phyloP scores from a whole-genome alignment of 2,797 vertebrate species.

The Phrynocephalus vlangalii region DNA sequence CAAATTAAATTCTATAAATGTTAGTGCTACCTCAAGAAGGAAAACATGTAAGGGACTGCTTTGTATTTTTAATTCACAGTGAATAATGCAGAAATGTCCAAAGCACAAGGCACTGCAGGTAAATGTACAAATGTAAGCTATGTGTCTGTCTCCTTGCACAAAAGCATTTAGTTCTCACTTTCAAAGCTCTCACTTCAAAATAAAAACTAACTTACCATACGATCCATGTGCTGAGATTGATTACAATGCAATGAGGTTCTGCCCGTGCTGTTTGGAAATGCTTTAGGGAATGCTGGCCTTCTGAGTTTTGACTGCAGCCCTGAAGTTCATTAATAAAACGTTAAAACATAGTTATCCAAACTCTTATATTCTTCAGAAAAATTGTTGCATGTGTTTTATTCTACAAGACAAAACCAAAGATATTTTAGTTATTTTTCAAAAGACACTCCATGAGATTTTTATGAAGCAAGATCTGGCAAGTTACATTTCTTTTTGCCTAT shows the following conservation, averaged over 20 bases:
- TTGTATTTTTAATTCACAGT: background rate
- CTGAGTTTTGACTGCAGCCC: constrained; percentile 91
- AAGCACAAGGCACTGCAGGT: background rate
- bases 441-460: background rate
- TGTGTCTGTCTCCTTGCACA: background rate
- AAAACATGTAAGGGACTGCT: background rate
- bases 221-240: constrained; percentile 93
- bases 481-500: background rate
- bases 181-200: background rate
- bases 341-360: background rate
- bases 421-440: background rate
- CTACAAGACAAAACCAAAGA: background rate
- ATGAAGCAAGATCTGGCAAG: background rate
- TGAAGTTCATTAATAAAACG: constrained; percentile 62
- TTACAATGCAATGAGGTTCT: constrained; percentile 92
- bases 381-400: background rate
- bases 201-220: constrained; percentile 86
- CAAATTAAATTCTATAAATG: background rate
- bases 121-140: background rate
- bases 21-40: background rate
- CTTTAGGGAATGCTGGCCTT: constrained; percentile 89
- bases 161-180: background rate
- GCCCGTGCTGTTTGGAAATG: constrained; percentile 86
- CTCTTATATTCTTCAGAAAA: background rate
- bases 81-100: background rate